Percentiles rank a stretch among this genome's conserved stretches.
Evolutionary conservation across 2,113 vertebrate species (phyloP).

Genomic region (Urocynchramus pylzowi): DNA sequence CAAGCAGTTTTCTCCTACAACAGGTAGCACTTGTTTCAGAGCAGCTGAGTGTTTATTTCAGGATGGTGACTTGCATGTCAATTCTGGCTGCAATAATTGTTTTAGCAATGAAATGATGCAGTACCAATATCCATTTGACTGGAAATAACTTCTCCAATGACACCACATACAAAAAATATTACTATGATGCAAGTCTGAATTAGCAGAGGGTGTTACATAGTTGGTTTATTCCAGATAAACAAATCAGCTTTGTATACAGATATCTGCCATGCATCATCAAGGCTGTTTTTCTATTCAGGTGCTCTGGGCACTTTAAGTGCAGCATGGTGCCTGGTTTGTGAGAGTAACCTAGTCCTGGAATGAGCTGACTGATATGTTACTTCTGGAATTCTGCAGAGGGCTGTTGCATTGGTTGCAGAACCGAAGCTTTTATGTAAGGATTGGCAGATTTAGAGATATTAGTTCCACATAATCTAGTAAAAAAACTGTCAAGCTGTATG

Average conservation of each 20-base stretch:
- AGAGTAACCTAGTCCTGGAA: not conserved
- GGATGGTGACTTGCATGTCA: not conserved
- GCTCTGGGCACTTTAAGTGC: not conserved
- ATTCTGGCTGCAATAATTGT: not conserved
- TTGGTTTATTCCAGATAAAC: not conserved
- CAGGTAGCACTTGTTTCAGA: not conserved
- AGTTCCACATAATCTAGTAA: not conserved
- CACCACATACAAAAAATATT: not conserved
- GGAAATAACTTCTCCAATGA: not conserved
- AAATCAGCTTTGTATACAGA: not conserved
- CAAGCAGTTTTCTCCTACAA: not conserved
- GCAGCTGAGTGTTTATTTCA: not conserved
- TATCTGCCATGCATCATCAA: not conserved
- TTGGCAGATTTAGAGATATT: not conserved
- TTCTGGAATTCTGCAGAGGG: not conserved
- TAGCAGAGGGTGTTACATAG: rapidly evolving
- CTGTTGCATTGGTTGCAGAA: not conserved
- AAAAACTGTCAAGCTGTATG: not conserved
- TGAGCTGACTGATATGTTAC: not conserved
- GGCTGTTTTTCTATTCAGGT: not conserved
- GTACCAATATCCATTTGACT: not conserved
- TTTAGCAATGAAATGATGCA: not conserved
- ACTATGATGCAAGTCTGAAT: not conserved
- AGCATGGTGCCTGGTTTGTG: not conserved
- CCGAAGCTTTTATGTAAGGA: not conserved